Evolutionary conservation across 2,797 vertebrate species (phyloP).

Genomic region (Eupleurogrammus muticus): DNA sequence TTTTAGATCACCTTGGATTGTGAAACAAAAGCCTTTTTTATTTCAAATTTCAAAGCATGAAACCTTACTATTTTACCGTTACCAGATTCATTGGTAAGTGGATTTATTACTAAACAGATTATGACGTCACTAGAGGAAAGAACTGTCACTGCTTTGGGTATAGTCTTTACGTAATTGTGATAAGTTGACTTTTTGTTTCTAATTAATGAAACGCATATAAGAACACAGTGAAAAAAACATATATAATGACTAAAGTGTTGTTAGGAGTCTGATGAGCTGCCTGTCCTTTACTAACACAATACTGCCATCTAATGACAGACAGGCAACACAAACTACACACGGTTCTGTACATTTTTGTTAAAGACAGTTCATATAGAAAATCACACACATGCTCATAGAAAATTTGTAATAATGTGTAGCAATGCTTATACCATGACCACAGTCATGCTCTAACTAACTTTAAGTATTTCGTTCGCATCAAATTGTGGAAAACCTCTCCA

Average conservation of each 20-base stretch:
- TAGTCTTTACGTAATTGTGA: neutral
- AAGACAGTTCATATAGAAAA: neutral
- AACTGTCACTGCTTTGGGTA: neutral
- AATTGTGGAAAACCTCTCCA: neutral
- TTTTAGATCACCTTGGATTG: neutral
- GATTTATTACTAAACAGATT: neutral
- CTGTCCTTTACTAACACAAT: constrained; percentile 63
- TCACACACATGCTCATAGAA: neutral
- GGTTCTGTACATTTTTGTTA: neutral
- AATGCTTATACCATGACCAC: neutral
- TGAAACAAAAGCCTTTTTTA: neutral
- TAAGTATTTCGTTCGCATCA: neutral
- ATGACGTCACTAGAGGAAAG: neutral
- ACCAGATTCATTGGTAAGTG: neutral
- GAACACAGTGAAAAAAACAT: neutral
- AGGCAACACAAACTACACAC: neutral
- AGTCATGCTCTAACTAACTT: neutral
- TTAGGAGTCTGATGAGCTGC: neutral
- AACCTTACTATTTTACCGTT: neutral
- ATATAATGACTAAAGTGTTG: neutral
- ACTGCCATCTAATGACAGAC: constrained; percentile 82
- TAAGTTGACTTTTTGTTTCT: neutral
- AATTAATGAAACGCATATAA: neutral
- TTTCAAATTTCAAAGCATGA: neutral
- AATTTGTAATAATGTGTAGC: neutral